These are phyloP conservation scores for Chalcis sispes DNA, from an alignment of 2,888 invertebrate genomes.

Conservation along the genomic window DNA sequence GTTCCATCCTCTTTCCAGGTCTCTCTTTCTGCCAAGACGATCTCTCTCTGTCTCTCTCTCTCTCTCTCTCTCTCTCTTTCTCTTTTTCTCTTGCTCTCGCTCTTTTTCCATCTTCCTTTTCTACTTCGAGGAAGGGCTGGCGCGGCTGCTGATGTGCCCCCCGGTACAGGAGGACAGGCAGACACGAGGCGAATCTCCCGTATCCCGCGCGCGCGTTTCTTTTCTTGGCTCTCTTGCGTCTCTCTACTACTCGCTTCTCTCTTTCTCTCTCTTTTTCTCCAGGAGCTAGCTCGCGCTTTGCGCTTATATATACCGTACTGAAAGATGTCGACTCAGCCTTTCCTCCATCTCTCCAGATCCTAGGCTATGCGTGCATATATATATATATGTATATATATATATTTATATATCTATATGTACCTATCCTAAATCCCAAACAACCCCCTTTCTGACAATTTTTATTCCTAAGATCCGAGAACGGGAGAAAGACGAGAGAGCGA, in stretches of 20 bases:
- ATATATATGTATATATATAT: slow-evolving; percentile 7
- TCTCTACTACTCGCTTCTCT: slow-evolving; percentile 26
- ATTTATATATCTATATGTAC: slow-evolving; percentile 53
- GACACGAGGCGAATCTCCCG: slow-evolving; percentile 67
- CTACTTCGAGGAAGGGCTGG: slow-evolving; percentile 58
- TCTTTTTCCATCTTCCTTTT: slow-evolving; percentile 57
- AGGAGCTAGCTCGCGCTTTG: not conserved
- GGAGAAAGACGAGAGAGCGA: slow-evolving; percentile 23
- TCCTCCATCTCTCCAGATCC: slow-evolving; percentile 64
- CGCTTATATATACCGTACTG: slow-evolving; percentile 60
- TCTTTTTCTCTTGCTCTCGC: slow-evolving; percentile 55
- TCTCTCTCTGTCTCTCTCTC: not conserved
- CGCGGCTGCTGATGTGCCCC: slow-evolving; percentile 69
- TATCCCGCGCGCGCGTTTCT: slow-evolving; percentile 60
- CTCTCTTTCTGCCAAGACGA: slow-evolving; percentile 57
- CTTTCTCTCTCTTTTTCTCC: slow-evolving; percentile 29
- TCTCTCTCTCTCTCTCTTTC: not conserved
- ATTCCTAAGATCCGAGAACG: slow-evolving; percentile 48
- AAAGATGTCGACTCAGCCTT: slow-evolving; percentile 74
- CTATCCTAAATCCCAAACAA: slow-evolving; percentile 60
- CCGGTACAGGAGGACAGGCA: slow-evolving; percentile 62
- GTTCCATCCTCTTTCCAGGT: no score
- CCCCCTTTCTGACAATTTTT: slow-evolving; percentile 55
- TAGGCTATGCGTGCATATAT: slow-evolving; percentile 13
- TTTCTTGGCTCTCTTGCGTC: slow-evolving; percentile 48